Base-by-base conservation (phyloP, 2,113 vertebrate genomes). In the Myiopsitta monachus region DNA sequence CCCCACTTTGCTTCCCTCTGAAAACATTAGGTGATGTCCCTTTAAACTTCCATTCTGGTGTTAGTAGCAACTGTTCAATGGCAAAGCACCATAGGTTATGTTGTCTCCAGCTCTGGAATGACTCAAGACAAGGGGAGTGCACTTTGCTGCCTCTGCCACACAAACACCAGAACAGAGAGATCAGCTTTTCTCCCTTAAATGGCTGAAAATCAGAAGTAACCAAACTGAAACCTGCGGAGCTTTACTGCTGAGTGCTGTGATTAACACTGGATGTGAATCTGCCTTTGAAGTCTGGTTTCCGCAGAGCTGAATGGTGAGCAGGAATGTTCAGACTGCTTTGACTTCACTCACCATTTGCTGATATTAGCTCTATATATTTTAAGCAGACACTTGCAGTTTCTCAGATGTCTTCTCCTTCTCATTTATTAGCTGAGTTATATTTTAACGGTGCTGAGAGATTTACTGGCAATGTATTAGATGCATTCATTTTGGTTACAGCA, bases 371-470 rank as follows among this genome's bases (percentile, higher is more conserved):
- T 96, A 95, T 96, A 94, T 96, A 87, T 94, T 95, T 69, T 90
- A 82, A 92, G 67, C 74, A 94, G 90, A 83, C 83, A 97, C 96
- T 96, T 89, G 67, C 80, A 97, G 92, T 93, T 96, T 97, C 96
- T 97, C 92, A 98, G 96, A 94, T 96, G 77, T 85, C 95, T 95
- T 81, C 94, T 96, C 94, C 96, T 96, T 97, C 95, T 89, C 92
- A 55, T 92, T 67, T 95, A 96, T 96, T 95, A 96, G 92, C 89
- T 81, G 95, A 95, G 95, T 96, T 97, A 90, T 91, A 93, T 95
- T 96, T 97, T 97, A 97, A 90, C 61, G 78, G 97, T 92, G 96
- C 94, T 97, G 96, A 98, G 96, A 97, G 95, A 98, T 97, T 95
- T 97, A 97, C 77, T 97, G 90, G 97, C 95, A 78, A 46, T 80